Evolutionary conservation across 2,797 vertebrate species (phyloP).

Genomic region (Trichosurus vulpecula): DNA sequence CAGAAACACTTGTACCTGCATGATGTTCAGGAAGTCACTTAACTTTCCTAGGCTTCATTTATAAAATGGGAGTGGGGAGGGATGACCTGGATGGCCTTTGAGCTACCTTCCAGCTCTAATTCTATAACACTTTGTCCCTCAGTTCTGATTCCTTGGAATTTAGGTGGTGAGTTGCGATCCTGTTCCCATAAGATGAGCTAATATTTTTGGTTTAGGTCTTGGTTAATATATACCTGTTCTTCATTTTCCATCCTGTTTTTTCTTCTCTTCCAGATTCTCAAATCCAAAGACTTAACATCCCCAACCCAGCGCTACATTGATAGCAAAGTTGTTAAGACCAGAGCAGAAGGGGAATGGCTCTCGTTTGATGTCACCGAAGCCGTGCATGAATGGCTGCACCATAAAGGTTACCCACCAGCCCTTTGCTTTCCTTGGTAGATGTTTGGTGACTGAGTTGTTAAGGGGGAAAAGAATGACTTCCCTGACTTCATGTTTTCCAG

Average conservation of each 20-base stretch:
- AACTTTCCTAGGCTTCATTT: not conserved
- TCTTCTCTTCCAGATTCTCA: slow-evolving; percentile 89
- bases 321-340: slow-evolving; percentile 96
- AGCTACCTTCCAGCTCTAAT: not conserved
- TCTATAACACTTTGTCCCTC: not conserved
- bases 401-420: slow-evolving; percentile 89
- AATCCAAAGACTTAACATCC: slow-evolving; percentile 93
- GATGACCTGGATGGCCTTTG: not conserved
- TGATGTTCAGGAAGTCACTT: not conserved
- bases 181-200: not conserved
- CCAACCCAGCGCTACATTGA: slow-evolving; percentile 97
- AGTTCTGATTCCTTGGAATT: not conserved
- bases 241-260: slow-evolving; percentile 18
- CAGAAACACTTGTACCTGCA: not conserved
- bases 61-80: not conserved
- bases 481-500: slow-evolving; percentile 86
- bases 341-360: slow-evolving; percentile 96
- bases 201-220: not conserved
- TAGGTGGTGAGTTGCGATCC: not conserved
- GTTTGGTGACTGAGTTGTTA: slow-evolving; percentile 47
- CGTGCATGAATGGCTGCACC: slow-evolving; percentile 95
- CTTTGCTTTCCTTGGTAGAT: slow-evolving; percentile 43
- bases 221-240: not conserved
- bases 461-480: slow-evolving; percentile 59
- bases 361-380: slow-evolving; percentile 98